These are phyloP conservation scores for Myopa testacea DNA, from an alignment of 2,888 invertebrate species.

Conservation along the genomic window DNA sequence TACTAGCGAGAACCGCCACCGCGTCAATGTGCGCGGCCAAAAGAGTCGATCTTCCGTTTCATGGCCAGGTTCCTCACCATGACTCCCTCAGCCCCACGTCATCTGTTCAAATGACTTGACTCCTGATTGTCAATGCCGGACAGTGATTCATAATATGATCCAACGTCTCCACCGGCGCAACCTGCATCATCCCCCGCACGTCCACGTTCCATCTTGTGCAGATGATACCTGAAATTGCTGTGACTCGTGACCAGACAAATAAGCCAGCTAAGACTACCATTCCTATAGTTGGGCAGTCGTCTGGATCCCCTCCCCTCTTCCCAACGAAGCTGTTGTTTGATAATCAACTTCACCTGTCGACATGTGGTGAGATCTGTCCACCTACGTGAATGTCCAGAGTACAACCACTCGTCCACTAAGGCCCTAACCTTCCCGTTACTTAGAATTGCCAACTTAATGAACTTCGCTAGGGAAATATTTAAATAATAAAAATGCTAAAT, in stretches of 20 bases:
- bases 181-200: neutral
- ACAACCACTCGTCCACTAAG: neutral
- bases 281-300: neutral
- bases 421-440: neutral
- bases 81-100: neutral
- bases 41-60: neutral
- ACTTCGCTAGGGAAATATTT: too few relatives aligned
- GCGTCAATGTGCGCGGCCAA: neutral
- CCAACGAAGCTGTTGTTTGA: neutral
- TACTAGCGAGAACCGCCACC: too few relatives aligned
- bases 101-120: neutral
- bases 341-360: neutral
- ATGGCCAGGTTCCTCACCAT: neutral
- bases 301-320: neutral
- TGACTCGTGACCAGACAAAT: neutral
- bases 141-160: neutral
- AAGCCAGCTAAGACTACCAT: neutral
- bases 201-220: neutral
- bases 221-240: neutral
- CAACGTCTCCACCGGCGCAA: neutral
- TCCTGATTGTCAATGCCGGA: neutral
- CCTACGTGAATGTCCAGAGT: neutral
- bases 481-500: too few relatives aligned
- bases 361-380: neutral
- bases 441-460: neutral